Evolutionary conservation across 2,888 invertebrate species (phyloP), one percentile per base, ranked within the genome.

Genomic region (Oscheius sp.): DNA sequence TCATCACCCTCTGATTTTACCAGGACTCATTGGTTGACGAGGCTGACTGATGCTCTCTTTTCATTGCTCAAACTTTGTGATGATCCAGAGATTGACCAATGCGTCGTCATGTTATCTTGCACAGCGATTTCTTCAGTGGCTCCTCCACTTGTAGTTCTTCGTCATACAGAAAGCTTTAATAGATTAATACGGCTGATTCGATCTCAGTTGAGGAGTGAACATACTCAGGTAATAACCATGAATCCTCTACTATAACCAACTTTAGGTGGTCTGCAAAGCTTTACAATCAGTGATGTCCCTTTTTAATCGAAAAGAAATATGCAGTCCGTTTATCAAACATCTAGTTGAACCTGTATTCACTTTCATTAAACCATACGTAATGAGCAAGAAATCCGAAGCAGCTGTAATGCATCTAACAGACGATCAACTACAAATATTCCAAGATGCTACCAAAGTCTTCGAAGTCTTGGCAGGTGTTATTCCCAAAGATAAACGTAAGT

Each of bases 81-180:
- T 45, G 77, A 80, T 25, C 58, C 75, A 18, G 61, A 72, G 49
- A 18, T 90, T 66, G 95, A 96, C 86, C 93, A 94, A 84, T 93
- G 94, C 7, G 93, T 94, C 0, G 93, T 96, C 90, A 92, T 98
- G 89, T 91, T 94, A 77, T 93, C 95, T 0, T 93, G 94, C 1
- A 94, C 95, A 9, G 93, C 97, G 85, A 92, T 96, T 76, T 92
- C 94, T 53, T 93, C 94, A 84, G 93, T 95, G 7, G 93, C 94
- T 1, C 92, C 83, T 1, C 70, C 83, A 25, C 92, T 93, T 82
- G 93, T 81, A 3, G 77, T 82, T 9, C 56, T 79, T 9, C 75
- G 77, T 2, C 81, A 83, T 64, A 69, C 74, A 1, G 82, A 82
- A 27, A 76, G 78, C 21, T 74, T 78, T 49, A 70, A 63, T 35